These are phyloP conservation scores for Todiramphus saurophagus DNA, from an alignment of 2,113 vertebrate species.

Conservation along the genomic window DNA sequence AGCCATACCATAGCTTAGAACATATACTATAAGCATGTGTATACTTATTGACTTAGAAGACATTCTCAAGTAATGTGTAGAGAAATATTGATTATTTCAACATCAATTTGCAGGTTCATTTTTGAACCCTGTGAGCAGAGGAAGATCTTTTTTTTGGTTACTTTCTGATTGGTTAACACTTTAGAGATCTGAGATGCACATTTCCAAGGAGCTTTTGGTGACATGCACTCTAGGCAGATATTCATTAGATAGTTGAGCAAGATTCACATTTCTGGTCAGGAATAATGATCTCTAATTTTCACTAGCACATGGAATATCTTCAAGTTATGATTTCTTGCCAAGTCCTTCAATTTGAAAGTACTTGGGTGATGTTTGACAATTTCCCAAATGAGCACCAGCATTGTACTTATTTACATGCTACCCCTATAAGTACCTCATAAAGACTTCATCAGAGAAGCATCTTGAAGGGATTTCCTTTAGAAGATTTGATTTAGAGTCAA, in stretches of 20 bases:
- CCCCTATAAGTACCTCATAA: background rate
- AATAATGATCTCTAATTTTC: background rate
- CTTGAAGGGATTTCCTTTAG: background rate
- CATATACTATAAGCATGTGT: background rate
- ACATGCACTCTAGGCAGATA: background rate
- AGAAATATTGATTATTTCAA: background rate
- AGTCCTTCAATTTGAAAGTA: background rate
- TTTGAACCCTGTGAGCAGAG: background rate
- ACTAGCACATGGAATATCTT: background rate
- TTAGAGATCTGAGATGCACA: background rate
- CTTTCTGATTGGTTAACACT: background rate
- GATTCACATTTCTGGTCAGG: background rate
- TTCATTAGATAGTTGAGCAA: background rate
- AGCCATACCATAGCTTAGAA: background rate
- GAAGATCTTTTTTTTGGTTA: background rate
- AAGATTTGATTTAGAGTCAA: background rate
- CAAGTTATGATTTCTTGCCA: background rate
- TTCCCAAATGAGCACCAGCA: background rate
- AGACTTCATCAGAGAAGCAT: background rate
- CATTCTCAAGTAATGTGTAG: background rate
- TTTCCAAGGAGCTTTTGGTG: background rate
- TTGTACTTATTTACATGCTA: background rate
- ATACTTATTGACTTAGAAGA: background rate
- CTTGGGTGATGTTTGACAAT: background rate
- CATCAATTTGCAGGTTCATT: background rate